phyloP scores from a whole-genome alignment of 2,797 vertebrate genomes.

The Loriculus beryllinus region DNA sequence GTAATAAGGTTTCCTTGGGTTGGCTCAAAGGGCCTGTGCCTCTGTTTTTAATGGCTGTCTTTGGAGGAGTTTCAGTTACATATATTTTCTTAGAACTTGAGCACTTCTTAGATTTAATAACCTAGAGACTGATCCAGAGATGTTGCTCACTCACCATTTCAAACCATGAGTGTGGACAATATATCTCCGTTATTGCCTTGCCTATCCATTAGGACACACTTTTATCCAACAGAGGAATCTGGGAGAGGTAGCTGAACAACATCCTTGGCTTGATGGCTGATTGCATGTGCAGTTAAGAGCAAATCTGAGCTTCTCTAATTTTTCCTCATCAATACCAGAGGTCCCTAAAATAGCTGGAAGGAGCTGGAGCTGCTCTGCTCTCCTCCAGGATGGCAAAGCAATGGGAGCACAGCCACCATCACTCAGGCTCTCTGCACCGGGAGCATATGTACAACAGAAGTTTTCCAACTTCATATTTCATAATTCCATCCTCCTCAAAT shows the following conservation, averaged over 20 bases:
- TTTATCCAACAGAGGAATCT: not conserved
- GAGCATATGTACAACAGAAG: not conserved
- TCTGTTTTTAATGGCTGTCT: slow-evolving; percentile 52
- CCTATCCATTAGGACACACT: not conserved
- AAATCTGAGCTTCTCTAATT: not conserved
- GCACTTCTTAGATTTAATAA: slow-evolving; percentile 23
- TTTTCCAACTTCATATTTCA: not conserved
- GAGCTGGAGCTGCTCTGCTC: not conserved
- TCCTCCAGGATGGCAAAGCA: fast-evolving
- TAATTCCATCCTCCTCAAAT: not conserved
- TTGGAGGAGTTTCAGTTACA: slow-evolving; percentile 25
- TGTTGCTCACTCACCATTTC: not conserved
- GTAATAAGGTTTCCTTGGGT: slow-evolving; percentile 67
- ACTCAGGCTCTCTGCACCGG: not conserved
- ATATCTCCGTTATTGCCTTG: not conserved
- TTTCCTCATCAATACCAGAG: not conserved
- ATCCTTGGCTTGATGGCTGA: not conserved
- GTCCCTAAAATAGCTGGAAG: not conserved
- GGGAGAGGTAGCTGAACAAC: not conserved
- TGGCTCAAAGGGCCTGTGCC: slow-evolving; percentile 26
- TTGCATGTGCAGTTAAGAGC: not conserved
- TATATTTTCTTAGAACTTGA: slow-evolving; percentile 50
- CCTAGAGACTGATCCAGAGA: not conserved
- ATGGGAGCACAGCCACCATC: not conserved
- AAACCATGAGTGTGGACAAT: not conserved